Evolutionary conservation across 2,888 invertebrate species (phyloP).

Genomic region (Xylota sylvarum): DNA sequence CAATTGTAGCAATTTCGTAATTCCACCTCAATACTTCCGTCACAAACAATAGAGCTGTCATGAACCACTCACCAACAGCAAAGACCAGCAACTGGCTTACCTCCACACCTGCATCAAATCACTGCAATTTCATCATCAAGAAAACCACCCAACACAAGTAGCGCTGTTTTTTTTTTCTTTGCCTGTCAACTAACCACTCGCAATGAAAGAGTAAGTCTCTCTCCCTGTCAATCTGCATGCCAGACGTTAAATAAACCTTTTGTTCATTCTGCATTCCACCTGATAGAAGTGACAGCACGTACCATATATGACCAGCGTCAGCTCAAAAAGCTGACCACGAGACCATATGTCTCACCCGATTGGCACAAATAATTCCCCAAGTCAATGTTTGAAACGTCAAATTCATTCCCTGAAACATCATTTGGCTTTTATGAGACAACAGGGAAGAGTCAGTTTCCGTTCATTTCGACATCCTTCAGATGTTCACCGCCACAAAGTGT

Average conservation of each 20-base stretch:
- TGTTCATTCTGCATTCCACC: conserved; percentile 37
- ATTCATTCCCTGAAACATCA: conserved; percentile 60
- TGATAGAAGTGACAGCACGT: conserved; percentile 18
- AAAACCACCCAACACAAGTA: conserved; percentile 35
- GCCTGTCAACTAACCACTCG: conserved; percentile 10
- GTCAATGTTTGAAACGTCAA: conserved; percentile 50
- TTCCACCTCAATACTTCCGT: conserved; percentile 24
- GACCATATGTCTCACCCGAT: conserved; percentile 58
- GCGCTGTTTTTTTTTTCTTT: neutral
- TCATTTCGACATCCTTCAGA: conserved; percentile 61
- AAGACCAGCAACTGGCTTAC: conserved; percentile 6
- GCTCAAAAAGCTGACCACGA: conserved; percentile 19
- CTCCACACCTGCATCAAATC: conserved; percentile 38
- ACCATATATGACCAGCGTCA: conserved; percentile 38
- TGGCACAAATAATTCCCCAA: conserved; percentile 53
- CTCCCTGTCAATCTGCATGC: conserved; percentile 66
- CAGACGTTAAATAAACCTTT: conserved; percentile 56
- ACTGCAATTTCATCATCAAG: conserved; percentile 26
- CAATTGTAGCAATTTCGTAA: conserved; percentile 22
- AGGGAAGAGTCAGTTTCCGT: conserved; percentile 62
- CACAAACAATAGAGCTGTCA: conserved; percentile 12
- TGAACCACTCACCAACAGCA: neutral
- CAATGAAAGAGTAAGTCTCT: conserved; percentile 28
- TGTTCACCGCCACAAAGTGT: conserved; percentile 72
- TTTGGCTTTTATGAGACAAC: conserved; percentile 73